phyloP scores from a whole-genome alignment of 2,797 vertebrate genomes.

The Arrhamphus sclerolepis region DNA sequence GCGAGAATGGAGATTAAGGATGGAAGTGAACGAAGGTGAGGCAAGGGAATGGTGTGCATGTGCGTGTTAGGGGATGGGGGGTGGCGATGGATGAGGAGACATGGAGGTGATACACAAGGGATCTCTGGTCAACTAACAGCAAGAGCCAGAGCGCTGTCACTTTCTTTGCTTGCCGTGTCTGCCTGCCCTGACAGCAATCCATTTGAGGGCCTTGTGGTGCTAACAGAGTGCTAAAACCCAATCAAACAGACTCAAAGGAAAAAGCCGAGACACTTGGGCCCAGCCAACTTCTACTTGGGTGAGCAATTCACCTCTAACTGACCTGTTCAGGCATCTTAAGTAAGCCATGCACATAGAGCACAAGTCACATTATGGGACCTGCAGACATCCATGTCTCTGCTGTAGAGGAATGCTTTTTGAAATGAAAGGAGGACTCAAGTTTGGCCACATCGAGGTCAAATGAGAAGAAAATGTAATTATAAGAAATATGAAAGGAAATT shows the following conservation, averaged over 20 bases:
- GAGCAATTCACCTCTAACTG: slow-evolving; percentile 73
- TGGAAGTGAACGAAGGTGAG: slow-evolving; percentile 24
- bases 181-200: slow-evolving; percentile 69
- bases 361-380: slow-evolving; percentile 28
- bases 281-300: slow-evolving; percentile 58
- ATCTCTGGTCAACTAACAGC: slow-evolving; percentile 48
- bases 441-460: slow-evolving; percentile 46
- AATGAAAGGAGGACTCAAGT: slow-evolving; percentile 38
- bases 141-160: slow-evolving; percentile 42
- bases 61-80: background rate
- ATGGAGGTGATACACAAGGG: slow-evolving; percentile 45
- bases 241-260: slow-evolving; percentile 67
- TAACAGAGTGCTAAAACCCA: slow-evolving; percentile 76
- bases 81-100: background rate
- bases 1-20: slow-evolving; percentile 47
- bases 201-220: slow-evolving; percentile 64
- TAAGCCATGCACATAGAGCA: slow-evolving; percentile 46
- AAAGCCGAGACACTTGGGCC: slow-evolving; percentile 42
- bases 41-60: slow-evolving; percentile 18
- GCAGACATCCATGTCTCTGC: slow-evolving; percentile 22
- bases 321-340: slow-evolving; percentile 66
- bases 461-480: slow-evolving; percentile 14
- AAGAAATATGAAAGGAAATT: slow-evolving; percentile 6
- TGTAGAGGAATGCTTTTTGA: slow-evolving; percentile 43
- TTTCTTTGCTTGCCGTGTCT: slow-evolving; percentile 24